Evolutionary conservation across 2,113 vertebrate genomes (phyloP).

Genomic region (Andinoacara biseriatus): DNA sequence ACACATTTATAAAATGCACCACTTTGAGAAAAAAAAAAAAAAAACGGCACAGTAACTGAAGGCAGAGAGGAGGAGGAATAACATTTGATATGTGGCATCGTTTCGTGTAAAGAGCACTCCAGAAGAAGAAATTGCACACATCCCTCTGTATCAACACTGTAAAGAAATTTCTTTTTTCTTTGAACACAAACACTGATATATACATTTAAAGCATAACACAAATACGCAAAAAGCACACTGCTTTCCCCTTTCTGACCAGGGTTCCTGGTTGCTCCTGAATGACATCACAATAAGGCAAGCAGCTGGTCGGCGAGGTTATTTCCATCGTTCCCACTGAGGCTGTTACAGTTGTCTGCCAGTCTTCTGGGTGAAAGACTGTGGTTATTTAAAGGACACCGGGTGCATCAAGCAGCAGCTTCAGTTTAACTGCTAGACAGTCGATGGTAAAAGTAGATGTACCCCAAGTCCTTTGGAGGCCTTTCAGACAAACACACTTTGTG

Average conservation of each 20-base stretch:
- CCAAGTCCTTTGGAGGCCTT: slow-evolving; percentile 96
- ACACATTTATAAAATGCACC: slow-evolving; percentile 65
- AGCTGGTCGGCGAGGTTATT: slow-evolving; percentile 74
- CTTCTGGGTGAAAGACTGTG: slow-evolving; percentile 72
- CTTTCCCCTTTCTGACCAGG: slow-evolving; percentile 62
- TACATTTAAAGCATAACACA: slow-evolving; percentile 70
- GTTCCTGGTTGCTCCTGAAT: slow-evolving; percentile 57
- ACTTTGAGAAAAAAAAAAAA: slow-evolving; percentile 58
- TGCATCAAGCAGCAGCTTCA: slow-evolving; percentile 5
- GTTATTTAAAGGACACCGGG: slow-evolving; percentile 74
- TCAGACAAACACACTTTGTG: slow-evolving; percentile 98
- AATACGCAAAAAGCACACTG: slow-evolving; percentile 60
- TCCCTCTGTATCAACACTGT: slow-evolving; percentile 59
- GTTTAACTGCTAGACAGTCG: slow-evolving; percentile 91
- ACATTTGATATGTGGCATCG: slow-evolving; percentile 63
- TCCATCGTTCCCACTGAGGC: slow-evolving; percentile 64
- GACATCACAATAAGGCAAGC: slow-evolving; percentile 48
- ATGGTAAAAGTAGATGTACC: slow-evolving; percentile 98
- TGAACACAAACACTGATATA: slow-evolving; percentile 49
- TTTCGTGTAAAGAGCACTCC: slow-evolving; percentile 48
- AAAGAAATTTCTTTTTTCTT: slow-evolving; percentile 16
- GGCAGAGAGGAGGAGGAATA: slow-evolving; percentile 62
- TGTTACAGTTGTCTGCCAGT: slow-evolving; percentile 56
- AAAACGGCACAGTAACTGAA: slow-evolving; percentile 64
- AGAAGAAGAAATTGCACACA: slow-evolving; percentile 73